Evolutionary conservation across 2,888 invertebrate species (phyloP).

Genomic region (Pyrrhia umbra): DNA sequence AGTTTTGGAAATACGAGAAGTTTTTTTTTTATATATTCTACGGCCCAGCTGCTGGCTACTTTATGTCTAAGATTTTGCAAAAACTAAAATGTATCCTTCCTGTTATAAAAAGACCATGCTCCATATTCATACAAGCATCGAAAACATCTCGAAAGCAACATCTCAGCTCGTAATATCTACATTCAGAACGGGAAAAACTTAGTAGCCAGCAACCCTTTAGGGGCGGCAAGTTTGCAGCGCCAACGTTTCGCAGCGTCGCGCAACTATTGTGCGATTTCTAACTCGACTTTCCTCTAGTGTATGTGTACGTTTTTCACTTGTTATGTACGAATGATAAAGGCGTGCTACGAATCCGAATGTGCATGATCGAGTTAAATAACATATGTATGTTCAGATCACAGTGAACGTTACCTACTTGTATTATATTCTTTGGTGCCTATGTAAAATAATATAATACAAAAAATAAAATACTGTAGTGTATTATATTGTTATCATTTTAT

Average conservation of each 20-base stretch:
- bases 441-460: too few species aligned
- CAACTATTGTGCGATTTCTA: conserved; percentile 67
- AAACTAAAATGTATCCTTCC: background rate
- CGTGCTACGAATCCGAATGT: conserved; percentile 70
- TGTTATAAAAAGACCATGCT: background rate
- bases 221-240: conserved; percentile 71
- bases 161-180: conserved; percentile 30
- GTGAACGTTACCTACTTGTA: conserved; percentile 41
- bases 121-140: conserved; percentile 14
- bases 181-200: conserved; percentile 36
- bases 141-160: conserved; percentile 26
- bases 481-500: background rate
- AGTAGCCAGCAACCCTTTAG: conserved; percentile 47
- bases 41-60: too few species aligned
- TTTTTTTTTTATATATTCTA: too few species aligned
- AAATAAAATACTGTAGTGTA: background rate
- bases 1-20: too few species aligned
- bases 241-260: conserved; percentile 61
- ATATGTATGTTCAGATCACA: conserved; percentile 45
- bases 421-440: too few species aligned
- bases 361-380: conserved; percentile 46
- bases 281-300: conserved; percentile 70
- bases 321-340: conserved; percentile 77
- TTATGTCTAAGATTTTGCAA: background rate
- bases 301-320: conserved; percentile 74